Base-by-base conservation (phyloP, 2,113 vertebrate species). In the Dasypus novemcinctus region DNA sequence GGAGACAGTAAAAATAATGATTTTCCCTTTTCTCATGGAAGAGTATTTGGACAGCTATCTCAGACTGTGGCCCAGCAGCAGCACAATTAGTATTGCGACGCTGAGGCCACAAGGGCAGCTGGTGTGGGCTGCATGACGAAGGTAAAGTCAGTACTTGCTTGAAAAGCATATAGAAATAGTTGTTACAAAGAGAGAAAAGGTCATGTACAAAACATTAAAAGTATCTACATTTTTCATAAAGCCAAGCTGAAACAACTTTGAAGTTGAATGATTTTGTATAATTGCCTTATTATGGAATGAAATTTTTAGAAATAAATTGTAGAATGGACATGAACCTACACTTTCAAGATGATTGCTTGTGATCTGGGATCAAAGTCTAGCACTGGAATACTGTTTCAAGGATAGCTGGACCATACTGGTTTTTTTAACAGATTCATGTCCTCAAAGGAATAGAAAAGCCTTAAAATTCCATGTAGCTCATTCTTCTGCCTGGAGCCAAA, bases 191-290 rank as follows among this genome's bases (percentile, higher is more conserved):
- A 92, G n/a, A 95, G 43, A 93, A 91, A 81, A 87, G 64, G 18
- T 59, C 85, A 90, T 85, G 54, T 57, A 25, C 2, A 43, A 92
- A 92, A 78, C 79, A 38, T 90, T 85, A 78, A 86, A 54, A 72
- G 17, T 20, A 52, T 93, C 43, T 59, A 31, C 23, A 49, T 68
- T 54, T 94, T 85, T 83, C 9, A 93, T 91, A 78, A 91, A 96
- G 94, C 41, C 38, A 86, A 66, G 33, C 63, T 85, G 63, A 46
- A 72, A 85, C 25, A 85, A 89, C 63, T 95, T 96, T 83, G 84
- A 95, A 72, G 52, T 87, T 75, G 89, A 61, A 66, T 94, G 54
- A 90, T 46, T 96, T 86, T 94, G 71, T 64, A 63, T 87, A 95
- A 87, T 71, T 92, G 54, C 25, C 59, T 85, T 90, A 80, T 79